Conservation (phyloP, 2,797 vertebrate species). For the Eupleurogrammus muticus region DNA sequence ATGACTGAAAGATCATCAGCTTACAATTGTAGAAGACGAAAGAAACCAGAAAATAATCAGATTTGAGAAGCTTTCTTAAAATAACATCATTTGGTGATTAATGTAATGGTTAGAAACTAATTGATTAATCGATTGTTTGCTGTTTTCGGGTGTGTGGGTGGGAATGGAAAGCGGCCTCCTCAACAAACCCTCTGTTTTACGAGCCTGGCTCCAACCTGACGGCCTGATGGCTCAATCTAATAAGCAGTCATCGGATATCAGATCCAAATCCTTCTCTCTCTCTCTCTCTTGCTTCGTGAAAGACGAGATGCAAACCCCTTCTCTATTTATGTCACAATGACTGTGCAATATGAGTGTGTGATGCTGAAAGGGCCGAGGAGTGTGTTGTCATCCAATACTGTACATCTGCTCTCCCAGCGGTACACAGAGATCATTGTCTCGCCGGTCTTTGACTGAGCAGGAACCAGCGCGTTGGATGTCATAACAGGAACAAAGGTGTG, state of each 20-base stretch:
- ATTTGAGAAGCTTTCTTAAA: too few species aligned
- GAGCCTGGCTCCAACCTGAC: conserved; percentile 72
- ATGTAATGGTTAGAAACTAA: too few species aligned
- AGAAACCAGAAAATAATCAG: too few species aligned
- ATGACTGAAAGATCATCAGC: too few species aligned
- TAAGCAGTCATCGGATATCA: conserved; percentile 72
- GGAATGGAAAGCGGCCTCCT: conserved; percentile 46
- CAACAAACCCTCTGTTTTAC: conserved; percentile 54
- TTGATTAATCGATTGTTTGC: too few species aligned
- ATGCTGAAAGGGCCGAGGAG: conserved; percentile 54
- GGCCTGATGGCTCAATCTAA: conserved; percentile 68
- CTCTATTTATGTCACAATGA: conserved; percentile 68
- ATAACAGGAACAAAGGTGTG: conserved; percentile 49
- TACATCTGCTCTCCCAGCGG: conserved; percentile 60
- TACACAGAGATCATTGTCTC: conserved; percentile 64
- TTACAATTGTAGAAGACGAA: too few species aligned
- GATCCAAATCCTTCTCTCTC: conserved; percentile 37
- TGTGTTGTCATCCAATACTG: conserved; percentile 68
- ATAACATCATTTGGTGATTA: too few species aligned
- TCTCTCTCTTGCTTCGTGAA: conserved; percentile 58
- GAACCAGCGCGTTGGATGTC: conserved; percentile 13
- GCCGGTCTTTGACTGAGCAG: conserved; percentile 33
- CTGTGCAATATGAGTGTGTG: conserved; percentile 59
- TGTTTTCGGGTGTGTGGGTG: conserved; percentile 38
- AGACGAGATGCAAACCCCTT: conserved; percentile 62